These are phyloP conservation scores for Varanus salvator DNA, from an alignment of 2,113 vertebrate species.

Conservation along the genomic window DNA sequence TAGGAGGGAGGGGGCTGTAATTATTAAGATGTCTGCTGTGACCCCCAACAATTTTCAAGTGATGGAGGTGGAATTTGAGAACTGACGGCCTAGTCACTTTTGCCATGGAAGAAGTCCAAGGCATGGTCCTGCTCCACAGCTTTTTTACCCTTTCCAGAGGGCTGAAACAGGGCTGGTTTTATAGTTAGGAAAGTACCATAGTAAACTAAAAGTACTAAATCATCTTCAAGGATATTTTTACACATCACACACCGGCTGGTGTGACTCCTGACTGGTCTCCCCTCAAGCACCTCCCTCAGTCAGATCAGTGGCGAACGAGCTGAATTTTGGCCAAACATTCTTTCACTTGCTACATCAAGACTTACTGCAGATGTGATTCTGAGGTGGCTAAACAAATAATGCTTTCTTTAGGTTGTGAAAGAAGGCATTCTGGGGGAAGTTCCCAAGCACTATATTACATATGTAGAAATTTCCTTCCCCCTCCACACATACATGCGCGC, in stretches of 20 bases:
- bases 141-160: not conserved
- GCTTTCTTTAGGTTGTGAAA: not conserved
- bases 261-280: no score
- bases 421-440: not conserved
- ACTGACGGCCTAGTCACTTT: not conserved
- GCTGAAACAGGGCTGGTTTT: no score
- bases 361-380: not conserved
- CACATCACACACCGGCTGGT: no score
- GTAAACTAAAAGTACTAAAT: no score
- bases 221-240: no score
- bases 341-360: not conserved
- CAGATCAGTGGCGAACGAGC: not conserved
- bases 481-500: not conserved
- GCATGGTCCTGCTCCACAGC: not conserved
- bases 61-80: no score
- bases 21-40: no score
- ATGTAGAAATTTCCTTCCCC: not conserved
- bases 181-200: no score
- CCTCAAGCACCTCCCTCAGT: no score
- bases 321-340: not conserved
- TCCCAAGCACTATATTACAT: not conserved
- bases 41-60: no score
- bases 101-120: not conserved
- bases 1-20: not conserved
- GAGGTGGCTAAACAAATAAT: not conserved